Evolutionary conservation across 92 coral and sea anemone genomes (phyloP).

Genomic region (Umimayanthus chanpuru): DNA sequence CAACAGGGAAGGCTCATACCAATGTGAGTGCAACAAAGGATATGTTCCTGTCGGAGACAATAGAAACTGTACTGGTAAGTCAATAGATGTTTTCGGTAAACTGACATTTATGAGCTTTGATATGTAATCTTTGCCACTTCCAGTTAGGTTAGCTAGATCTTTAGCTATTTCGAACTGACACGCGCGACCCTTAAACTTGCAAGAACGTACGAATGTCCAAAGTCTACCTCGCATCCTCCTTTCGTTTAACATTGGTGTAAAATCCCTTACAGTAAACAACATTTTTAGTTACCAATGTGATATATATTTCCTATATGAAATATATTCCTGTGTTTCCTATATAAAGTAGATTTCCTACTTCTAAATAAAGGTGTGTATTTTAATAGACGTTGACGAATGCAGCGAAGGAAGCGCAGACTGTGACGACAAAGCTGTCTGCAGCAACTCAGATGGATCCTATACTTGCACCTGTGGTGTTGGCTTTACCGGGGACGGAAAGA

Average conservation of each 20-base stretch:
- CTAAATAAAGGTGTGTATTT: not conserved
- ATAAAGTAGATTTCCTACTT: not conserved
- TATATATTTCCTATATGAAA: not conserved
- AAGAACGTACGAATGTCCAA: too few relatives aligned
- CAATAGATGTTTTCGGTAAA: not conserved
- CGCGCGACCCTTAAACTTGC: too few relatives aligned
- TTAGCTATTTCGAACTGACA: too few relatives aligned
- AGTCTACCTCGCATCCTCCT: too few relatives aligned
- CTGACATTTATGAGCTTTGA: too few relatives aligned
- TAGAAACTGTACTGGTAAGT: constrained; percentile 18
- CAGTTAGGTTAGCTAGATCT: too few relatives aligned
- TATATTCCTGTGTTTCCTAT: not conserved
- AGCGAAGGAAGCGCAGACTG: constrained; percentile 28
- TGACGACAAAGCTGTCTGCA: constrained; percentile 20
- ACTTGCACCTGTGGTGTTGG: constrained; percentile 10
- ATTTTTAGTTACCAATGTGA: not conserved
- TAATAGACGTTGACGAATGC: constrained; percentile 61
- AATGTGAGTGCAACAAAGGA: constrained; percentile 22
- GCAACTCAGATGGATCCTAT: constrained; percentile 23
- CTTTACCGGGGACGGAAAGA: constrained; percentile 25
- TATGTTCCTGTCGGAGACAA: not conserved
- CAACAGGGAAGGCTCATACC: constrained; percentile 13
- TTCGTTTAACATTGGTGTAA: too few relatives aligned
- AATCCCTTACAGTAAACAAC: not conserved
- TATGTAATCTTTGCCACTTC: too few relatives aligned